Conservation (phyloP, 2,888 invertebrate species). For the Masnerella sp. region DNA sequence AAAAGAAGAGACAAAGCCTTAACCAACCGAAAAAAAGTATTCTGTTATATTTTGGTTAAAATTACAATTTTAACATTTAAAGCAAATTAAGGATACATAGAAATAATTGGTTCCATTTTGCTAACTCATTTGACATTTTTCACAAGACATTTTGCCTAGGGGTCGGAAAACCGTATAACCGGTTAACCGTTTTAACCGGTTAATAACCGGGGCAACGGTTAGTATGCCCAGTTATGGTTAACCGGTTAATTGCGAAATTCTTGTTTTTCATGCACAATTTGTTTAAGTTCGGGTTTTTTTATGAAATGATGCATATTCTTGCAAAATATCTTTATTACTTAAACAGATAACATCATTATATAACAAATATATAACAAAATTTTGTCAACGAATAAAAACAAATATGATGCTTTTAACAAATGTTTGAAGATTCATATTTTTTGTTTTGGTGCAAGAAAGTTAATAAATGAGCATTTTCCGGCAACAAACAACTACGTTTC, state of each 20-base stretch:
- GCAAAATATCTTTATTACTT: background rate
- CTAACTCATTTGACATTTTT: too few species aligned
- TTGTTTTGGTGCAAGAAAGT: background rate
- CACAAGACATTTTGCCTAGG: too few species aligned
- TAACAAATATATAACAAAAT: background rate
- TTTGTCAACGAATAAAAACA: background rate
- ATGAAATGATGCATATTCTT: background rate
- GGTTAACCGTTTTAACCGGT: background rate
- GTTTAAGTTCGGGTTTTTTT: background rate
- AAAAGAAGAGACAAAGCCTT: too few species aligned
- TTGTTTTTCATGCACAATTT: background rate
- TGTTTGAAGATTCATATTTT: background rate
- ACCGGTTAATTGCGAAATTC: background rate
- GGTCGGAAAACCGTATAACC: background rate
- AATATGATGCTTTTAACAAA: background rate
- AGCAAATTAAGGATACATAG: too few species aligned
- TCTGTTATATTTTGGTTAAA: too few species aligned
- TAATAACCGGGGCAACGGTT: background rate
- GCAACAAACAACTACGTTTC: slow-evolving; percentile 5
- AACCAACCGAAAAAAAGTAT: too few species aligned
- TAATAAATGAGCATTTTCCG: background rate
- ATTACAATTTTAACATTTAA: too few species aligned
- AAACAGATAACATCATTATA: background rate
- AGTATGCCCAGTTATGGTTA: background rate
- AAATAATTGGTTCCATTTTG: too few species aligned